A percentile compares a stretch with the other conserved stretches of the same genome.
phyloP scores from a whole-genome alignment of 2,888 invertebrate genomes.

The Orchesellides sinensis region DNA sequence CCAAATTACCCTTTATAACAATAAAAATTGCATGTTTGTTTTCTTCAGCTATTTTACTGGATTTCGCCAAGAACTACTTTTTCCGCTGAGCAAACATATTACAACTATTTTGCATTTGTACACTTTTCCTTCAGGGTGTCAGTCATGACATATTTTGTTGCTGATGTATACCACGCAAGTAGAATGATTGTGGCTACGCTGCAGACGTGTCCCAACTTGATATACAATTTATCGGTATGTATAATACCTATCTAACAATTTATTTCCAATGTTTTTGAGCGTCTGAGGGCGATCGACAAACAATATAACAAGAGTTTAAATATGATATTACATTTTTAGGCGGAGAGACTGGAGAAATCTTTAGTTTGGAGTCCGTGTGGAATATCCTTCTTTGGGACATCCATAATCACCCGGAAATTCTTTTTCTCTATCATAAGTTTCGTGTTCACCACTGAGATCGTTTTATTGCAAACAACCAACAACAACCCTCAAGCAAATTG shows the following conservation, averaged over 20 bases:
- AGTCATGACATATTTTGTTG: conserved; percentile 11
- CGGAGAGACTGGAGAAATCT: conserved; percentile 25
- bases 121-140: conserved; percentile 14
- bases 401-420: conserved; percentile 33
- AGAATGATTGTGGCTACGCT: background rate
- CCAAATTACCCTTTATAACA: background rate
- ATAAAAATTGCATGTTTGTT: background rate
- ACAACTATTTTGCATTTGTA: conserved; percentile 23
- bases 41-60: conserved; percentile 24
- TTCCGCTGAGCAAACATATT: background rate
- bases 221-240: conserved; percentile 34
- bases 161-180: conserved; percentile 13
- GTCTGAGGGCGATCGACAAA: no score
- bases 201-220: conserved; percentile 18
- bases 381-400: conserved; percentile 34
- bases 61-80: background rate
- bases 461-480: conserved; percentile 16
- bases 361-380: conserved; percentile 13
- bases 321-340: background rate
- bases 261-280: background rate
- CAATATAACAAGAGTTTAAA: no score
- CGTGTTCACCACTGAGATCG: conserved; percentile 28
- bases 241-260: background rate
- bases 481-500: no score
- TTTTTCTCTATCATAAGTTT: conserved; percentile 26